phyloP scores from a whole-genome alignment of 2,113 vertebrate genomes.

The Lasiurus borealis region DNA sequence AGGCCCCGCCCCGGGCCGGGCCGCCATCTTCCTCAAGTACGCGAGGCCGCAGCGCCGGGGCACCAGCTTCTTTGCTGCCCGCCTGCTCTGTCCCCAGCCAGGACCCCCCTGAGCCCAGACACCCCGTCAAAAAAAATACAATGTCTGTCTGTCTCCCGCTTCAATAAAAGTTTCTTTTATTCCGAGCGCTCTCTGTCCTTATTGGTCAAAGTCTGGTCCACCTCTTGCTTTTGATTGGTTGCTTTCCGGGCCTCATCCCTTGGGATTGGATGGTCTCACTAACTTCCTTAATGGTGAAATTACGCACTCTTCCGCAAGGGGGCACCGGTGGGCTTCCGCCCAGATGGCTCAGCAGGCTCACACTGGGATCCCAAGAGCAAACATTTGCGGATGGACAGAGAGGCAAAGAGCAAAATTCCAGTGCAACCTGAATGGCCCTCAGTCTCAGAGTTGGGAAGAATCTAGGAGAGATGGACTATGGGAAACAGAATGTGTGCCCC shows the following conservation, averaged over 20 bases:
- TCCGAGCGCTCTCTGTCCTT: neutral
- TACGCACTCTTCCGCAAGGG: conserved; percentile 18
- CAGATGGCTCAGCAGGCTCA: rapidly evolving
- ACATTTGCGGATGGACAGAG: neutral
- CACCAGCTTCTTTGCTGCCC: conserved; percentile 87
- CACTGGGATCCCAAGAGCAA: neutral
- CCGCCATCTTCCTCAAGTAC: conserved; percentile 90
- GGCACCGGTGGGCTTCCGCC: conserved; percentile 1
- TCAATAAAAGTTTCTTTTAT: conserved; percentile 76
- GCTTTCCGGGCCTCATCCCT: neutral
- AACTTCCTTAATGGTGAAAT: neutral
- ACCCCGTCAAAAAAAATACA: neutral
- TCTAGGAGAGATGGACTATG: neutral
- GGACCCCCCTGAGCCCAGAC: neutral
- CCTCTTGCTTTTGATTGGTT: conserved; percentile 33
- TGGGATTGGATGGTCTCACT: conserved; percentile 35
- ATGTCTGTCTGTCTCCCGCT: neutral
- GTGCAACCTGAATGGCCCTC: neutral
- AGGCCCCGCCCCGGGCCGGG: conserved; percentile 83
- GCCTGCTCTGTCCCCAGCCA: conserved; percentile 79
- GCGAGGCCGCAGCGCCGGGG: conserved; percentile 87
- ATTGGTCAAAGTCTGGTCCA: neutral
- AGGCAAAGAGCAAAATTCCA: neutral
- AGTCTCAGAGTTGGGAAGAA: neutral
- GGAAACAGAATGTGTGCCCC: neutral